Evolutionary conservation across 2,797 vertebrate genomes (phyloP).

Genomic region (Alectoris magna): DNA sequence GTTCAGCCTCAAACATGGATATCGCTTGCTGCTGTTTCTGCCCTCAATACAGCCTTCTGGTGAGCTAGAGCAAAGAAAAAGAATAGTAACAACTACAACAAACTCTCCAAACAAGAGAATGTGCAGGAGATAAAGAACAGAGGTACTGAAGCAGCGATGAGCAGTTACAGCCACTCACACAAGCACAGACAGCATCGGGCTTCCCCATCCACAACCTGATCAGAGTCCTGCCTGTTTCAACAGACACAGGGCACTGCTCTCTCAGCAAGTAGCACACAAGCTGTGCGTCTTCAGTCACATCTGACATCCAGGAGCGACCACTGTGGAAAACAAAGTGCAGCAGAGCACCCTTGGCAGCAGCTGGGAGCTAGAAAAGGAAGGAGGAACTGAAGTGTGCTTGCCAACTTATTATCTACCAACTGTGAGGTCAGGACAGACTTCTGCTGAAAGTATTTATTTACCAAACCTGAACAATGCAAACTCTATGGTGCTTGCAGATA

Average conservation of each 20-base stretch:
- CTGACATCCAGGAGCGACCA: background rate
- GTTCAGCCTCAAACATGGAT: fast-evolving
- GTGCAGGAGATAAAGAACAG: background rate
- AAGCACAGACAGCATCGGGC: background rate
- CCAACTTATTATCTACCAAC: background rate
- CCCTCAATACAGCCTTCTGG: background rate
- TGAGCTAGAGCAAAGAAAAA: background rate
- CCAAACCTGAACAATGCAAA: background rate
- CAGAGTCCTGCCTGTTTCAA: background rate
- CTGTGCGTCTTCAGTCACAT: fast-evolving
- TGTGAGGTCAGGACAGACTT: background rate
- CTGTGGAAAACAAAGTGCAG: background rate
- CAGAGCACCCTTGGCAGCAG: background rate
- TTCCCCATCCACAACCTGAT: background rate
- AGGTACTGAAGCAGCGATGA: background rate
- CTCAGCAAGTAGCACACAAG: background rate
- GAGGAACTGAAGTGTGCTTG: fast-evolving
- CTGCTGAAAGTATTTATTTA: background rate
- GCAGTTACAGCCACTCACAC: background rate
- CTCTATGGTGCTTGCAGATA: fast-evolving
- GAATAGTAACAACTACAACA: background rate
- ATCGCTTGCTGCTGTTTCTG: background rate
- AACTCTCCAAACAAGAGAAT: background rate
- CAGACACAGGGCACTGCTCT: background rate
- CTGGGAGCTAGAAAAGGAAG: background rate